Evolutionary conservation across 2,888 invertebrate species (phyloP).

Genomic region (Rotaria socialis): DNA sequence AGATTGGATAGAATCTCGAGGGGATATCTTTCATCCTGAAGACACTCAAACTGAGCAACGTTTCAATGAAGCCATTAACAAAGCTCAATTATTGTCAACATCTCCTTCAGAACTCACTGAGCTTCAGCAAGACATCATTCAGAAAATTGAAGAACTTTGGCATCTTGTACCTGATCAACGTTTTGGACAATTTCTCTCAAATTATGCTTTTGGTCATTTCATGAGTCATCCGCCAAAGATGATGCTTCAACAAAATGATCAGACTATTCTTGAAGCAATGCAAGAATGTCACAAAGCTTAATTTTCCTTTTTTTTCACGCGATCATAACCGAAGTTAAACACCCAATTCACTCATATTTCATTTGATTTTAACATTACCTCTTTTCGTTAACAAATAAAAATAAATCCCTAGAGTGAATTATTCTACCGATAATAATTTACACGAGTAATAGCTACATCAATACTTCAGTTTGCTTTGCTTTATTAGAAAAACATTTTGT

Average conservation of each 20-base stretch:
- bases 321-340: no score
- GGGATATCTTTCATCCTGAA: constrained; percentile 1
- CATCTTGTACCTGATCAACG: not conserved
- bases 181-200: not conserved
- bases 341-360: no score
- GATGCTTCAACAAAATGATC: constrained; percentile 6
- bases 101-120: not conserved
- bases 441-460: no score
- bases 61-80: not conserved
- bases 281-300: not conserved
- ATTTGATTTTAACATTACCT: no score
- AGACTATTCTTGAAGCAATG: not conserved
- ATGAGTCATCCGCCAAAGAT: not conserved
- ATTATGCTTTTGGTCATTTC: not conserved
- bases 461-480: no score
- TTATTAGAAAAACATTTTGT: no score
- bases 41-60: constrained; percentile 1
- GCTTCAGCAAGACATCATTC: not conserved
- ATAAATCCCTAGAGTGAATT: no score
- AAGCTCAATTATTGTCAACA: not conserved
- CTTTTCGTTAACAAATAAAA: no score
- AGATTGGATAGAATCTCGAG: not conserved
- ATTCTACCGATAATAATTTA: no score
- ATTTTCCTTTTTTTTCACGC: not conserved
- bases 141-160: not conserved